Evolutionary conservation across 2,888 invertebrate genomes (phyloP).

Genomic region (Tetanocera ferruginea): DNA sequence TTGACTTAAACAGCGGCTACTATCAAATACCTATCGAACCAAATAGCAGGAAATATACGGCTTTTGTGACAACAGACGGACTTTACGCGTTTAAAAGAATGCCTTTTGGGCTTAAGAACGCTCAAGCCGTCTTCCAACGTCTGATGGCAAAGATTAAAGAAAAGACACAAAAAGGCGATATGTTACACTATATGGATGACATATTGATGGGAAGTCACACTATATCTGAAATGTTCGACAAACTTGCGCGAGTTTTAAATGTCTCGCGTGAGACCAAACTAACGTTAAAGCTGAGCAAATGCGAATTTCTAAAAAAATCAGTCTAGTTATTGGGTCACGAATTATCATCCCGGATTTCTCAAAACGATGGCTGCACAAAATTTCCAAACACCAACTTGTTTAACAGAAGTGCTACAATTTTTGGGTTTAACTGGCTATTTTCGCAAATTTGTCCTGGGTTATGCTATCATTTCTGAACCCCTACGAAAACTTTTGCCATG

Average conservation of each 20-base stretch:
- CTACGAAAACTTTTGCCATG: slow-evolving; percentile 22
- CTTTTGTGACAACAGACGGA: slow-evolving; percentile 35
- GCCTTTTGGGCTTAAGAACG: too few species aligned
- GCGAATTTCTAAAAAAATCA: slow-evolving; percentile 37
- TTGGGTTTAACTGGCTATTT: slow-evolving; percentile 45
- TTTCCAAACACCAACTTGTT: slow-evolving; percentile 38
- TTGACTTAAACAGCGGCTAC: too few species aligned
- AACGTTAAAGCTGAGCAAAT: slow-evolving; percentile 43
- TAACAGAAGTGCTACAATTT: slow-evolving; percentile 40
- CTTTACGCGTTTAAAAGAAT: slow-evolving; percentile 29
- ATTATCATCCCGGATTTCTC: slow-evolving; percentile 33
- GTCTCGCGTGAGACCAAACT: slow-evolving; percentile 28
- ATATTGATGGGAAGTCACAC: slow-evolving; percentile 24
- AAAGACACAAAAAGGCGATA: background rate
- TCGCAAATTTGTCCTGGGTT: slow-evolving; percentile 38
- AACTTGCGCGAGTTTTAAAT: slow-evolving; percentile 28
- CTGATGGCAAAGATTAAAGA: slow-evolving; percentile 24
- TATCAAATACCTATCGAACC: slow-evolving; percentile 20
- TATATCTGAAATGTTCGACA: slow-evolving; percentile 25
- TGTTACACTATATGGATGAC: slow-evolving; percentile 25
- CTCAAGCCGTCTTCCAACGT: too few species aligned
- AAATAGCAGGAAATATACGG: background rate
- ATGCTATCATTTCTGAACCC: too few species aligned
- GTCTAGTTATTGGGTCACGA: slow-evolving; percentile 41
- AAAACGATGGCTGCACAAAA: slow-evolving; percentile 40